A percentile compares a stretch with the other conserved stretches of the same genome.
Conservation (phyloP, 2,888 invertebrate genomes). For the Pheosia gnoma region DNA sequence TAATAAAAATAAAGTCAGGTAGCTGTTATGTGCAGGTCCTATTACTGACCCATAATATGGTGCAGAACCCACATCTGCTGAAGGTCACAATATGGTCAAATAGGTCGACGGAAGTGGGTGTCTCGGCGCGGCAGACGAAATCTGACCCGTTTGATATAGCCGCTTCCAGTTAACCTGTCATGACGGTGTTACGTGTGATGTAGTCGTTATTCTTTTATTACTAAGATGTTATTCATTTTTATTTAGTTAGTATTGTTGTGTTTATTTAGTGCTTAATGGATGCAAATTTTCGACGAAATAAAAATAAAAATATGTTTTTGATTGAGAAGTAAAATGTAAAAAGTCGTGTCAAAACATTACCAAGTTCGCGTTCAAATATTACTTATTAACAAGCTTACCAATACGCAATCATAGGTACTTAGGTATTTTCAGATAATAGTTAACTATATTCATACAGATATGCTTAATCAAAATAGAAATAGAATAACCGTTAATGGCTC, state of each 20-base stretch:
- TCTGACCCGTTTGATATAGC: conserved; percentile 51
- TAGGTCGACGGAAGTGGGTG: conserved; percentile 60
- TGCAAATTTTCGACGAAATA: no score
- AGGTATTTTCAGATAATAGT: no score
- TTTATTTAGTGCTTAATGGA: no score
- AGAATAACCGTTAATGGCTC: background rate
- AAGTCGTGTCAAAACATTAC: no score
- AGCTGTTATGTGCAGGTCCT: background rate
- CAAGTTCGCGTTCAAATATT: no score
- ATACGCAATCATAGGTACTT: no score
- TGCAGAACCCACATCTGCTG: conserved; percentile 21
- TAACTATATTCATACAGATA: background rate
- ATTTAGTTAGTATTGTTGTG: no score
- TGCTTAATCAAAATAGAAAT: background rate
- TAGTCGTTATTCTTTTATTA: background rate
- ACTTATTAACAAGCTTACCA: no score
- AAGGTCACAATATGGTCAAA: conserved; percentile 52
- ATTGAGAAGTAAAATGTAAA: no score
- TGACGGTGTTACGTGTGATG: conserved; percentile 44
- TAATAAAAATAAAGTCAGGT: background rate
- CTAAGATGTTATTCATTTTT: no score
- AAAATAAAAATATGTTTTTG: no score
- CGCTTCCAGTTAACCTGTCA: conserved; percentile 52
- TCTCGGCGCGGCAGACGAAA: conserved; percentile 70
- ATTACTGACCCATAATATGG: background rate